Conservation (phyloP, 1,140 invertebrate genomes). For the Dendroctonus valens region DNA sequence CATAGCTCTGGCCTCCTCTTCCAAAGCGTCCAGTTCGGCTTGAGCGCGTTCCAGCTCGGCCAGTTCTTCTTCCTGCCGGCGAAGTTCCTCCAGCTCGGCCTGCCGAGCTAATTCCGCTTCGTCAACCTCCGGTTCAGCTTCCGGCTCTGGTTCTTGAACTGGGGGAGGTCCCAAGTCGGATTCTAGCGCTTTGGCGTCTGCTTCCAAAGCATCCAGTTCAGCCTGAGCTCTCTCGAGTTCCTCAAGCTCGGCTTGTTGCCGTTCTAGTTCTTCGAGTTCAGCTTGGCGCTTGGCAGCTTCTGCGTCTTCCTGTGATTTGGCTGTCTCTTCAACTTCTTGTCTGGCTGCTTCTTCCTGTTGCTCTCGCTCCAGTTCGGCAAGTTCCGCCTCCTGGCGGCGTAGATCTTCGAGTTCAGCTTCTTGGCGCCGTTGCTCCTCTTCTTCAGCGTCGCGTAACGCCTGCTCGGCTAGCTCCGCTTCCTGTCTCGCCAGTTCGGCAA, state of each 20-base stretch:
- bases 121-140: slow-evolving; percentile 43
- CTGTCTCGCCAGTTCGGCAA: slow-evolving; percentile 51
- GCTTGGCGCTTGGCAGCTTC: slow-evolving; percentile 57
- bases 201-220: slow-evolving; percentile 41
- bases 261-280: slow-evolving; percentile 54
- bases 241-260: slow-evolving; percentile 59
- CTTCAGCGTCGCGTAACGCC: slow-evolving; percentile 56
- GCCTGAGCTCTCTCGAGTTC: slow-evolving; percentile 41
- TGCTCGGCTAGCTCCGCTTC: slow-evolving; percentile 61
- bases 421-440: slow-evolving; percentile 46
- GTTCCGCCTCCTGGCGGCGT: slow-evolving; percentile 56
- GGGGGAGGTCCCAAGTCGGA: slow-evolving; percentile 48
- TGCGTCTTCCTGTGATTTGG: slow-evolving; percentile 39
- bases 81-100: slow-evolving; percentile 33
- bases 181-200: slow-evolving; percentile 43
- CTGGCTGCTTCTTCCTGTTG: slow-evolving; percentile 53
- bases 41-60: slow-evolving; percentile 34
- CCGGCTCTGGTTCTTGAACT: slow-evolving; percentile 47
- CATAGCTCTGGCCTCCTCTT: slow-evolving; percentile 37
- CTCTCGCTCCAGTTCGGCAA: slow-evolving; percentile 51
- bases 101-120: slow-evolving; percentile 51
- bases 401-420: slow-evolving; percentile 51
- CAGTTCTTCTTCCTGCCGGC: slow-evolving; percentile 32
- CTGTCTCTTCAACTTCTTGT: slow-evolving; percentile 47
- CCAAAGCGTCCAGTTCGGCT: slow-evolving; percentile 34